A percentile compares a stretch with the other conserved stretches of the same genome.
Evolutionary conservation across 2,888 invertebrate genomes (phyloP).

Genomic region (Pharmacophagus antenor): DNA sequence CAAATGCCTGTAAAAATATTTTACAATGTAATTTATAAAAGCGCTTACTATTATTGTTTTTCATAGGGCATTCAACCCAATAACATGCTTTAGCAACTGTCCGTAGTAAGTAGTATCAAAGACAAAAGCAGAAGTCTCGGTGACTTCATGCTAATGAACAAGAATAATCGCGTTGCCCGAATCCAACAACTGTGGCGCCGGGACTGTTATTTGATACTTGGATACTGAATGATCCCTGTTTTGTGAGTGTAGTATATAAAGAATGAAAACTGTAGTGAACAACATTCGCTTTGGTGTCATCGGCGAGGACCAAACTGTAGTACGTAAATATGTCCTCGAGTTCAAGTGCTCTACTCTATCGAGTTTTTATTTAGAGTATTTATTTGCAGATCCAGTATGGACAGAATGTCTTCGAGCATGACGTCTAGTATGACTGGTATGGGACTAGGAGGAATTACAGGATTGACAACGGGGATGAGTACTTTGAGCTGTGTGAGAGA

Average conservation of each 20-base stretch:
- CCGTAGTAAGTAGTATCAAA: slow-evolving; percentile 7
- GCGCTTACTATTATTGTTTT: background rate
- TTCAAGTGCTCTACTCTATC: background rate
- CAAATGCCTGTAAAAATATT: background rate
- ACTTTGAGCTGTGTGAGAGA: slow-evolving; percentile 72
- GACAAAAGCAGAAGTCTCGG: slow-evolving; percentile 46
- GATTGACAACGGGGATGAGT: slow-evolving; percentile 69
- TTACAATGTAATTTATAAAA: background rate
- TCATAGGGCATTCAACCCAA: background rate
- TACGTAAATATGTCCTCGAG: slow-evolving; percentile 38
- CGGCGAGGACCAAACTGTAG: slow-evolving; percentile 64
- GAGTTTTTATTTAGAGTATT: slow-evolving; percentile 43
- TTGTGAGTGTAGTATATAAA: slow-evolving; percentile 56
- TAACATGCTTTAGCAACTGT: slow-evolving; percentile 3
- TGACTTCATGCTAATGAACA: slow-evolving; percentile 57
- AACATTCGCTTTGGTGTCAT: slow-evolving; percentile 73
- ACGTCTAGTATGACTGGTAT: slow-evolving; percentile 78
- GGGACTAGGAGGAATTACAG: slow-evolving; percentile 74
- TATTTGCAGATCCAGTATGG: slow-evolving; percentile 71
- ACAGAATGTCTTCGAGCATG: slow-evolving; percentile 78
- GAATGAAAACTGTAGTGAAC: slow-evolving; percentile 41
- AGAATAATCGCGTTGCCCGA: slow-evolving; percentile 57
- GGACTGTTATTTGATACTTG: slow-evolving; percentile 61
- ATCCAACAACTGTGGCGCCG: slow-evolving; percentile 58
- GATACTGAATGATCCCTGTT: slow-evolving; percentile 61